Conservation (phyloP, 2,888 invertebrate genomes). For the Apantesis nais region DNA sequence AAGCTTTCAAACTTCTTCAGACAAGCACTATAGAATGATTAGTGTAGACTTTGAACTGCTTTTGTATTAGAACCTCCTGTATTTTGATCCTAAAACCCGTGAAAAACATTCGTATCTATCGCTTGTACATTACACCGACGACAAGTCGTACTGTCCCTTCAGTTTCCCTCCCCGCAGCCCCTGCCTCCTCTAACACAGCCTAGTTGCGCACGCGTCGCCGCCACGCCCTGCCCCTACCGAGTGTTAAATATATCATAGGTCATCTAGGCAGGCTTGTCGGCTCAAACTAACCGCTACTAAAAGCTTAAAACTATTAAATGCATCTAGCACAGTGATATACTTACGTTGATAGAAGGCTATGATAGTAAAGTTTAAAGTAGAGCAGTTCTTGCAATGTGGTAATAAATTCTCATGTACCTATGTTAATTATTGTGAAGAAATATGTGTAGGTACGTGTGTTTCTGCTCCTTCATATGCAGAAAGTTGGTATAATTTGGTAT, state of each 20-base stretch:
- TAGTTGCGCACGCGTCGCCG: conserved; percentile 74
- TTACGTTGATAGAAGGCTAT: conserved; percentile 26
- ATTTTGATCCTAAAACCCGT: background rate
- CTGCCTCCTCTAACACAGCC: conserved; percentile 47
- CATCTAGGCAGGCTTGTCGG: conserved; percentile 66
- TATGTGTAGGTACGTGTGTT: background rate
- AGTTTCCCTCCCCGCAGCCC: conserved; percentile 48
- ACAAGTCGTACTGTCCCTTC: conserved; percentile 67
- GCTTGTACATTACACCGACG: conserved; percentile 48
- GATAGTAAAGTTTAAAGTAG: conserved; percentile 35
- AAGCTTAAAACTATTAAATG: conserved; percentile 41
- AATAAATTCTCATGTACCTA: conserved; percentile 1
- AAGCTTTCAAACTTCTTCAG: no score
- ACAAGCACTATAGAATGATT: no score
- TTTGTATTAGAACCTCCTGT: no score
- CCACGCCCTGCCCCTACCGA: conserved; percentile 74
- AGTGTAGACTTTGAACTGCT: no score
- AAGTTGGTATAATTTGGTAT: background rate
- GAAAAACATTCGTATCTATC: background rate
- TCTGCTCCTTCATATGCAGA: background rate
- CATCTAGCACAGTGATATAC: conserved; percentile 38
- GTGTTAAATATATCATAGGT: conserved; percentile 77
- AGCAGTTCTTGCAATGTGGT: conserved; percentile 25
- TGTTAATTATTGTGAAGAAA: background rate
- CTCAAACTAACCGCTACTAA: conserved; percentile 49